Base-by-base conservation (phyloP, 2,888 invertebrate genomes). In the Tiliacea aurago region DNA sequence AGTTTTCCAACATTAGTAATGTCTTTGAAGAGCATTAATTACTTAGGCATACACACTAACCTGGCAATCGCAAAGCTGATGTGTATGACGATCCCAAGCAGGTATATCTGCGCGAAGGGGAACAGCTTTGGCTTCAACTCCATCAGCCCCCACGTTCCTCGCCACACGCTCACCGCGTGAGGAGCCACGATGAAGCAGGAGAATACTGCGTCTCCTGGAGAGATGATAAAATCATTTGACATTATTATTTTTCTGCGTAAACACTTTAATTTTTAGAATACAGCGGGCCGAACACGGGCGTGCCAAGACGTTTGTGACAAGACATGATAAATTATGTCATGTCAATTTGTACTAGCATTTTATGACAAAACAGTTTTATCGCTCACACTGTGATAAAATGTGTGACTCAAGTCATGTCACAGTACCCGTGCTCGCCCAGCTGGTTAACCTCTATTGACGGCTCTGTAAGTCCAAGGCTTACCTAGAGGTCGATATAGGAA, bases 131-230 rank as follows among this genome's bases (percentile, higher is more conserved):
- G 93, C 85, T 97, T 97, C 41, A 97, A 89, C 85, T 99, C 98
- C 91, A 98, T 96, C 49, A 98, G 93, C 13, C 97, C 97, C 98
- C 98, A 99, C 0, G 97, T 97, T 13, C 98, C 98, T 84, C 98
- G 96, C 99, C 99, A 99, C 18, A 98, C 98, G 86, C 98, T 97
- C 11, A 99, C 98, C 53, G 98, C 98, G 71, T 98, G 95, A 0
- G 98, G 98, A 1, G 98, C 98, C 70, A 98, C 97, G n/a, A 95
- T 82, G 61, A 93, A 86, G 20, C 87, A 82, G 0, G 93, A 85
- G 84, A 96, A 94, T 3, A 95, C 78, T 0, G 93, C 93, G 55
- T 96, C 96, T 0, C 92, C 95, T 95, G 89, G 4, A 37, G 9
- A 55, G 3, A 51, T n/a, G 7, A 23, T 15, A 18, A 49, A 45